phyloP scores from a whole-genome alignment of 2,113 vertebrate genomes.

The Cryptomyrus ogoouensis region DNA sequence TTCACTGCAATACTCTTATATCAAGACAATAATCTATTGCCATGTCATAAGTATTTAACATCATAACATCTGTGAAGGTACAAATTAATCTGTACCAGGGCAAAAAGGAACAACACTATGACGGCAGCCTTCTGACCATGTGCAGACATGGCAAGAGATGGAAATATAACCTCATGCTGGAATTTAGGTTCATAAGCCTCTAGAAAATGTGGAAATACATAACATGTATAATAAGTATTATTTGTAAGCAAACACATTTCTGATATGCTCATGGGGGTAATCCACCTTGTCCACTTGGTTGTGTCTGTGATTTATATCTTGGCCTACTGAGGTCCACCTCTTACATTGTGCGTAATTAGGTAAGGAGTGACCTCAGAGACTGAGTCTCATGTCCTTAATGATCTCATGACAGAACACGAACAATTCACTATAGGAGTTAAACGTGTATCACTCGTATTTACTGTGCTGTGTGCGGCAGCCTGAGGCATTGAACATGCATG shows the following conservation, averaged over 20 bases:
- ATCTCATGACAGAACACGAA: neutral
- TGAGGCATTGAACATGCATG: neutral
- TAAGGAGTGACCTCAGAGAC: neutral
- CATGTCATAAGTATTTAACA: constrained; percentile 8
- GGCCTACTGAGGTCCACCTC: neutral
- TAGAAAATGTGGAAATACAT: neutral
- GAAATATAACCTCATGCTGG: neutral
- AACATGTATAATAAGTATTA: neutral
- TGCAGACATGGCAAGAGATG: neutral
- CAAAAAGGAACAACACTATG: neutral
- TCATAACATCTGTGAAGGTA: neutral
- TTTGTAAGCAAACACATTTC: neutral
- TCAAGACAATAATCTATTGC: constrained; percentile 55
- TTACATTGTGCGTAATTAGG: neutral
- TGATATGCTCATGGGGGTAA: neutral
- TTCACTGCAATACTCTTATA: constrained; percentile 60
- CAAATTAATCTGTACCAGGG: neutral
- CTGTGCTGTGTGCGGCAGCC: neutral
- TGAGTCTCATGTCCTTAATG: neutral
- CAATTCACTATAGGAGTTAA: neutral
- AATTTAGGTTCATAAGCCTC: neutral
- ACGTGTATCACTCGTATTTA: neutral
- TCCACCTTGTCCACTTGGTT: neutral
- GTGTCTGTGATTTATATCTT: neutral
- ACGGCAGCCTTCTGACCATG: neutral